Evolutionary conservation across 2,113 vertebrate genomes (phyloP).

Genomic region (Sinocyclocheilus anophthalmus): DNA sequence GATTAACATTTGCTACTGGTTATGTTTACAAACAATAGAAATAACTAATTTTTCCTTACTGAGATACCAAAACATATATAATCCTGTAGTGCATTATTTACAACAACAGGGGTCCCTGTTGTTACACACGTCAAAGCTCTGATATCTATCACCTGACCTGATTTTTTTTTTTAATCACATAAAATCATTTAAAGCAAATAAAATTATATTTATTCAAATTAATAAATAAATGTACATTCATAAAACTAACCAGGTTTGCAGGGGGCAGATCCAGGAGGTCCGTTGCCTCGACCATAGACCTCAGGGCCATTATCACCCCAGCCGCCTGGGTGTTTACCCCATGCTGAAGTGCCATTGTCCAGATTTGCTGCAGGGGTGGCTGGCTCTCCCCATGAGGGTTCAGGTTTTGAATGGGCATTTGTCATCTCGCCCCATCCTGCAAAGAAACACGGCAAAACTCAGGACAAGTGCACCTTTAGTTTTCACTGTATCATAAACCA

Average conservation of each 20-base stretch:
- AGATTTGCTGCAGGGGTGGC: conserved; percentile 80
- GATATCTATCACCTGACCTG: neutral
- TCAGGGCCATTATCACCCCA: conserved; percentile 87
- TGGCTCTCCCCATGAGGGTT: conserved; percentile 89
- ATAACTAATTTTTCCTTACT: neutral
- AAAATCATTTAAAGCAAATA: neutral
- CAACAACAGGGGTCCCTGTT: conserved; percentile 25
- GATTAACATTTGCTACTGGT: neutral
- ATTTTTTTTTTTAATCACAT: neutral
- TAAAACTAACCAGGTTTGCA: conserved; percentile 89
- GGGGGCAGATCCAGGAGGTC: conserved; percentile 83
- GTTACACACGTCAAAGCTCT: conserved; percentile 2
- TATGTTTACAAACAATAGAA: neutral
- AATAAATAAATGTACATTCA: neutral
- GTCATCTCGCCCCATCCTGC: conserved; percentile 91
- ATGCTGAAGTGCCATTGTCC: conserved; percentile 93
- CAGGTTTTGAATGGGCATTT: conserved; percentile 84
- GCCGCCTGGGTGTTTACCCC: conserved; percentile 85
- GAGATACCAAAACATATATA: neutral
- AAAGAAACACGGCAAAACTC: conserved; percentile 44
- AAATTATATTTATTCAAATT: neutral
- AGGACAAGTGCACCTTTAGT: neutral
- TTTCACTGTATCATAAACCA: neutral
- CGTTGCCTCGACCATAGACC: conserved; percentile 82
- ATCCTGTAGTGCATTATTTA: neutral